Evolutionary conservation across 2,797 vertebrate genomes (phyloP), one percentile per base, ranked within the genome.

Genomic region (Protosalanx chinensis): DNA sequence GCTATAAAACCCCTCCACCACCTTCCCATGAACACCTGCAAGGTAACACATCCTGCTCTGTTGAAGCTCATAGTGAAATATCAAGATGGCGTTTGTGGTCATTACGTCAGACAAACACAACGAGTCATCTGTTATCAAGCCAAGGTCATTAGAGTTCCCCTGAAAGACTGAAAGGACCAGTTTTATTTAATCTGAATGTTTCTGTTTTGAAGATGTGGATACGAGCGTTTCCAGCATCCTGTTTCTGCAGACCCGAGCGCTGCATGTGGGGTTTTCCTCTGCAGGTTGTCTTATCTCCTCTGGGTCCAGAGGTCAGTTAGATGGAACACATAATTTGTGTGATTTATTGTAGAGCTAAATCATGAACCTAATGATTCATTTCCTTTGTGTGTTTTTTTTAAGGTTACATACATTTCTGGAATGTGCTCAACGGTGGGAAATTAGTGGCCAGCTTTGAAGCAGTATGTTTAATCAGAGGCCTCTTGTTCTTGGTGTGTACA

Each of bases 361-460:
- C n/a, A 41, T 27, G 18, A 6, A 59, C 0, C 74, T 82, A 76
- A 79, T 72, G 74, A 73, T 82, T 58, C 67, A 33, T 81, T 78
- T 33, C 76, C 67, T 78, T 59, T 70, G 2, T 71, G 27, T 72
- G 16, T 80, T 67, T 74, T 78, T 92, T 66, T 32, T 30, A 64
- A 65, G 90, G 90, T 72, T 90, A 68, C 33, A 65, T 93, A 74
- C 78, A 83, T 85, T 91, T 93, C 83, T 93, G 94, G 92, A 92
- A 79, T 13, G 85, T 94, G 29, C 76, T 85, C 4, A 10, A 77
- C 29, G 87, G 85, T 35, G 86, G 89, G 6, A 66, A 76, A 70
- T 78, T 89, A 23, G 35, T 90, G 23, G 89, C 91, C 77, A 86
- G 85, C 78, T 94, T 94, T 78, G 78, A 86, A 81, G 91, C 90